These are phyloP conservation scores for Pogona vitticeps DNA, from an alignment of 2,113 vertebrate genomes.

Conservation along the genomic window DNA sequence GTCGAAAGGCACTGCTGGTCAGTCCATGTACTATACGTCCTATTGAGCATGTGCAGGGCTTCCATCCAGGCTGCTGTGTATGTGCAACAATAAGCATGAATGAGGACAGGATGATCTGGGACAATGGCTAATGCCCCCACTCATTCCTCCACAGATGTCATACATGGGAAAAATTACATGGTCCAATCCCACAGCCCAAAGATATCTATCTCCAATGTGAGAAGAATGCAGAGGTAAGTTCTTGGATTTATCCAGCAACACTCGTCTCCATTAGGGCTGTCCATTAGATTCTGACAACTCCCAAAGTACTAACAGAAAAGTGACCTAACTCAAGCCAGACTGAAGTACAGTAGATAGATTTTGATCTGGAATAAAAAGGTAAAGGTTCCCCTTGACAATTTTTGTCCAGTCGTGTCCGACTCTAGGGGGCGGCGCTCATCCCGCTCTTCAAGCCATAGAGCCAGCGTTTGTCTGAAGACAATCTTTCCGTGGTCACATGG, in stretches of 20 bases:
- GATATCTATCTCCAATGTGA: not conserved
- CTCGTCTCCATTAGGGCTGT: not conserved
- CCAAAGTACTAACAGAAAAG: too few relatives aligned
- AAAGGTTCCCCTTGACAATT: too few relatives aligned
- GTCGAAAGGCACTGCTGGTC: not conserved
- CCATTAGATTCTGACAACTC: too few relatives aligned
- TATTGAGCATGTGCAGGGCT: not conserved
- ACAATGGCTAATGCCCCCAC: not conserved
- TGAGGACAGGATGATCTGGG: not conserved
- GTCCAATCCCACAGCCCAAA: slow-evolving; percentile 39
- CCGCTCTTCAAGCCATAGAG: too few relatives aligned
- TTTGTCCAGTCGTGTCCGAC: too few relatives aligned
- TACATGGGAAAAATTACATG: not conserved
- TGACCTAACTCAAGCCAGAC: too few relatives aligned
- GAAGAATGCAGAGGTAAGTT: not conserved
- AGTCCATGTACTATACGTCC: too few relatives aligned
- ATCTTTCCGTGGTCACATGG: too few relatives aligned
- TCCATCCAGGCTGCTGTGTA: not conserved
- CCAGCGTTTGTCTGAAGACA: too few relatives aligned
- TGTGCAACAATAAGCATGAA: not conserved
- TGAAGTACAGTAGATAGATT: too few relatives aligned
- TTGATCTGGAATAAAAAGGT: too few relatives aligned
- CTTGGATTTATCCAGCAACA: not conserved
- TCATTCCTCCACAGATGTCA: slow-evolving; percentile 6
- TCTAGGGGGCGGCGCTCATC: too few relatives aligned